Base-by-base conservation (phyloP, 2,888 invertebrate species). In the Gastrophysa polygoni region DNA sequence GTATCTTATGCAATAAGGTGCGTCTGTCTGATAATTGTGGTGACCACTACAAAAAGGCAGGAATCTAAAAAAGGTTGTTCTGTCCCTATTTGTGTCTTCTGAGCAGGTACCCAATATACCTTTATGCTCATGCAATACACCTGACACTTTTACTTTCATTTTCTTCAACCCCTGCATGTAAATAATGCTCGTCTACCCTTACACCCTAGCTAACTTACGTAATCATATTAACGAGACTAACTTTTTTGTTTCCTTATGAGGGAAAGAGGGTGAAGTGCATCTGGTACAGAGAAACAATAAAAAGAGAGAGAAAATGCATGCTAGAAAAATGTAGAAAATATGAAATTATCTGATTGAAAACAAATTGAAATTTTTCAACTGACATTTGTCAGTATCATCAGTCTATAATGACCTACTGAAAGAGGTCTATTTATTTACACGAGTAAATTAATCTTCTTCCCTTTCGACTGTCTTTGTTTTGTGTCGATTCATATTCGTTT, bases 81-180 rank as follows among this genome's bases (percentile, higher is more conserved):
- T 47, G 18, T 47, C 56, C 48, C 32, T 56, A 47, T 56, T 56
- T 56, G 47, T 47, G 47, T 56, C 47, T 18, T 18, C 34, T 32
- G 17, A 32, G 29, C 59, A 59, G 59, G 59, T 59, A 59, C 48
- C 14, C 14, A 29, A 51, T 2, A 28, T 54, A 14, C 43, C 20
- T 54, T 59, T 44, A 44, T 47, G 21, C 21, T 20, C 43, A 4
- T 38, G 51, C 56, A 43, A 47, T 68, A 59, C 68, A 68, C 68
- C 68, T 68, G 68, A 68, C 68, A 68, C 68, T 64, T 64, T 68
- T 66, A 68, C 68, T 68, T 68, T 68, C 66, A 56, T 59, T 66
- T 62, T 16, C n/a, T 43, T 32, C 10, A 4, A 38, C 38, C 28
- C 54, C 16, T 10, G 46, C 21, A 54, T 54, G 43, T 43, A 1